Evolutionary conservation across 2,888 invertebrate species (phyloP).

Genomic region (Operophtera brumata): DNA sequence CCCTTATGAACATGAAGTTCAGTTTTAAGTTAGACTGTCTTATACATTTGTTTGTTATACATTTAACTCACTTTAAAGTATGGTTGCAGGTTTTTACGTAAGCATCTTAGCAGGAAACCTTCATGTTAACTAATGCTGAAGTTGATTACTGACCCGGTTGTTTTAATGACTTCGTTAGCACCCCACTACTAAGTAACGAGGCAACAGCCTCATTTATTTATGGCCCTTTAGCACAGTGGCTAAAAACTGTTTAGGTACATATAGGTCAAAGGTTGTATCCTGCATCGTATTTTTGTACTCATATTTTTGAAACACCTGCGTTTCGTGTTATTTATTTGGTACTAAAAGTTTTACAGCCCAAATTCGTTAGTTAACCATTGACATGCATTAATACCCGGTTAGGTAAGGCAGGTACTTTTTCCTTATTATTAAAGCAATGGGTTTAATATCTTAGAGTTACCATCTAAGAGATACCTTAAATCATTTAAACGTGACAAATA

Average conservation of each 20-base stretch:
- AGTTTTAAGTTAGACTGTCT: too few relatives aligned
- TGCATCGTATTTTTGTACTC: too few relatives aligned
- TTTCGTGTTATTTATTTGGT: conserved; percentile 5
- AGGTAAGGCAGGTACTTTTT: neutral
- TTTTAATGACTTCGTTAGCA: conserved; percentile 24
- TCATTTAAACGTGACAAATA: conserved; percentile 1
- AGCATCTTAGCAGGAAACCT: neutral
- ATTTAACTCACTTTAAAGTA: too few relatives aligned
- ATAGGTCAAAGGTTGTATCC: conserved; percentile 3
- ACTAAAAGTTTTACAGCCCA: conserved; percentile 15
- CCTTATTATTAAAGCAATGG: neutral
- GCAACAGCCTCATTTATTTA: conserved; percentile 10
- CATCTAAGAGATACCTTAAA: conserved; percentile 5
- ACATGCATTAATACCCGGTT: neutral
- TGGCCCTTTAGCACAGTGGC: neutral
- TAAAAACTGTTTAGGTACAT: neutral
- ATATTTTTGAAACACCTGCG: neutral
- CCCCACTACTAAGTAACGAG: conserved; percentile 10
- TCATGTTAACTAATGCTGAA: conserved; percentile 3
- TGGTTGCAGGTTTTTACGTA: too few relatives aligned
- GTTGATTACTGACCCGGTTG: conserved; percentile 9
- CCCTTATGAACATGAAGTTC: too few relatives aligned
- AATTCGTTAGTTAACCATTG: conserved; percentile 12
- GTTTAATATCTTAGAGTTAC: neutral
- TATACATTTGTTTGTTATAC: neutral